A percentile compares a stretch with the other conserved stretches of the same genome.
Conservation (phyloP, 2,888 invertebrate species). For the Noctua janthina region DNA sequence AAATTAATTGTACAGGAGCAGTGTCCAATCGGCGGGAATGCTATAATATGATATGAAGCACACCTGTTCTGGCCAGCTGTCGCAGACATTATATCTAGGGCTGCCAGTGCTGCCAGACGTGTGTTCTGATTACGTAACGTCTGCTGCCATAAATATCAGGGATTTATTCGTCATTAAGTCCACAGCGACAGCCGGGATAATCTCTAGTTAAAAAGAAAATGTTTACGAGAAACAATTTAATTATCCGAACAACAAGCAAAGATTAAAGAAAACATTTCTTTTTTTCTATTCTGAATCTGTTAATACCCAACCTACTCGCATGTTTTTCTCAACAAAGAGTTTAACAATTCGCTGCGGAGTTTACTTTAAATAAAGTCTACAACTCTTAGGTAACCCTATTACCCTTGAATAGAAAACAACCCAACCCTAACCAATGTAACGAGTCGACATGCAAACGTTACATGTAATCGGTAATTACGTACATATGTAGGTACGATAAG, state of each 20-base stretch:
- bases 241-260: slow-evolving; percentile 11
- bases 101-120: slow-evolving; percentile 40
- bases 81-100: slow-evolving; percentile 61
- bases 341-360: background rate
- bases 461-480: slow-evolving; percentile 59
- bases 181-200: background rate
- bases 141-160: slow-evolving; percentile 23
- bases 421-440: slow-evolving; percentile 46
- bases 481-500: slow-evolving; percentile 61
- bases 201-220: background rate
- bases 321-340: background rate
- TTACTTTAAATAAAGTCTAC: slow-evolving; percentile 1
- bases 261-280: slow-evolving; percentile 4
- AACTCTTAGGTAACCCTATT: slow-evolving; percentile 39
- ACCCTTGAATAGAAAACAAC: slow-evolving; percentile 54
- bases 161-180: slow-evolving; percentile 25
- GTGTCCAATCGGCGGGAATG: slow-evolving; percentile 55
- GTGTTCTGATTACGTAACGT: slow-evolving; percentile 42
- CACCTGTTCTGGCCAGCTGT: slow-evolving; percentile 83
- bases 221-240: slow-evolving; percentile 15
- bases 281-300: background rate
- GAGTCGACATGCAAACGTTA: slow-evolving; percentile 54
- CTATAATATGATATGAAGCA: slow-evolving; percentile 62
- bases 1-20: slow-evolving; percentile 61
- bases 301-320: background rate